Base-by-base conservation (phyloP, 1,140 invertebrate species). In the Leptinotarsa defecta region DNA sequence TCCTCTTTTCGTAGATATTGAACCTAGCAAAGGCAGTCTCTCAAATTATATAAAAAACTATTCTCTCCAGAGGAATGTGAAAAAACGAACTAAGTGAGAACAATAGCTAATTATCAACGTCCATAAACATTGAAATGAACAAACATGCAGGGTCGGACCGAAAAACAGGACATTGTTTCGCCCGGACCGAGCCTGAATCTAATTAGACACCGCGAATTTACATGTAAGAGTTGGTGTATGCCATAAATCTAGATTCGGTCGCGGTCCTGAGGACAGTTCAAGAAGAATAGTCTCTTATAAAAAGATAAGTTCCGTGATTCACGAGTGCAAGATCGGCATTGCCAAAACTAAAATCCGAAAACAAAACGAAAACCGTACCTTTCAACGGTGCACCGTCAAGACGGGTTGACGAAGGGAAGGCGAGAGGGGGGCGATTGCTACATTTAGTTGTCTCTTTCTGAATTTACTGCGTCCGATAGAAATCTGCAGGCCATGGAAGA, bases 391-490 rank as follows among this genome's bases (percentile, higher is more conserved):
- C 67, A 68, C 49, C 49, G 48, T 71, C 69, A 71, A 13, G 69
- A 19, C 69, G 48, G 48, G 69, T 34, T 71, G 69, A 71, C 48
- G 69, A 71, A 71, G 69, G 69, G 52, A 15, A 57, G 52, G 52
- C 15, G 52, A 57, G n/a, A 57, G 17, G 6, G 63, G 69, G 71
- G 64, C 74, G 69, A 75, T 74, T 79, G 76, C 76, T 77, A 77
- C 78, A 76, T 79, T 79, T 79, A 77, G 73, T 79, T 79, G 78
- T 78, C 78, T 76, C 74, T 71, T 71, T 74, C 62, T 75, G 71
- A 71, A 79, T 79, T 79, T 79, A 79, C 78, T 79, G 78, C 78
- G 68, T 64, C 76, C 74, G 78, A 79, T 79, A 79, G 78, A 79
- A 79, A 79, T 79, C 78, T 79, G 76, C 76, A 73, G 75, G 52